These are phyloP conservation scores for Nestor notabilis DNA, from an alignment of 2,113 vertebrate genomes.

Conservation along the genomic window DNA sequence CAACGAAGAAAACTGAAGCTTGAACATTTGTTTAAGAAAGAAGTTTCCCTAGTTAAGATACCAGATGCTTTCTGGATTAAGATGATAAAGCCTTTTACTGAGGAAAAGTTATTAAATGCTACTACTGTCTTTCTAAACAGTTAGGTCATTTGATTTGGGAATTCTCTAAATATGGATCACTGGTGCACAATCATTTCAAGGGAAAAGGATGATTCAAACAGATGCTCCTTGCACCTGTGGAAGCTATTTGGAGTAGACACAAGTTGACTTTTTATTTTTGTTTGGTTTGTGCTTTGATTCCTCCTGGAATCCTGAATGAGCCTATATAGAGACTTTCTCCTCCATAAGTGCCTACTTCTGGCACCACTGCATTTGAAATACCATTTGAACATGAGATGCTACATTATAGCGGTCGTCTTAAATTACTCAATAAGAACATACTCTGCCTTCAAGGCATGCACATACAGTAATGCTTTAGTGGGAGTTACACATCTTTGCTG, in stretches of 20 bases:
- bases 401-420: background rate
- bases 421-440: conserved; percentile 43
- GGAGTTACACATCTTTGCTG: background rate
- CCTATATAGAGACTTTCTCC: conserved; percentile 23
- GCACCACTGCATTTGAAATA: conserved; percentile 17
- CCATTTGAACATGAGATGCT: background rate
- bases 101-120: background rate
- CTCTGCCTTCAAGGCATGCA: conserved; percentile 15
- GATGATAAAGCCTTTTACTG: background rate
- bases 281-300: conserved; percentile 59
- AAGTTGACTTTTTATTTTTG: conserved; percentile 55
- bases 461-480: background rate
- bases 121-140: background rate
- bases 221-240: conserved; percentile 45
- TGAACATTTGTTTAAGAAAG: background rate
- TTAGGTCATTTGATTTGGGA: conserved; percentile 38
- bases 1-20: background rate
- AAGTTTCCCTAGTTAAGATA: background rate
- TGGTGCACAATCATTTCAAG: background rate
- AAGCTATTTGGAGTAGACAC: conserved; percentile 31
- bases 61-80: background rate
- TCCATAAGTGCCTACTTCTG: conserved; percentile 7
- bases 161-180: conserved; percentile 24
- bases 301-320: conserved; percentile 29
- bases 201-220: conserved; percentile 41